These are phyloP conservation scores for Agonopterix alstromeriana DNA, from an alignment of 2,888 invertebrate genomes.

Conservation along the genomic window DNA sequence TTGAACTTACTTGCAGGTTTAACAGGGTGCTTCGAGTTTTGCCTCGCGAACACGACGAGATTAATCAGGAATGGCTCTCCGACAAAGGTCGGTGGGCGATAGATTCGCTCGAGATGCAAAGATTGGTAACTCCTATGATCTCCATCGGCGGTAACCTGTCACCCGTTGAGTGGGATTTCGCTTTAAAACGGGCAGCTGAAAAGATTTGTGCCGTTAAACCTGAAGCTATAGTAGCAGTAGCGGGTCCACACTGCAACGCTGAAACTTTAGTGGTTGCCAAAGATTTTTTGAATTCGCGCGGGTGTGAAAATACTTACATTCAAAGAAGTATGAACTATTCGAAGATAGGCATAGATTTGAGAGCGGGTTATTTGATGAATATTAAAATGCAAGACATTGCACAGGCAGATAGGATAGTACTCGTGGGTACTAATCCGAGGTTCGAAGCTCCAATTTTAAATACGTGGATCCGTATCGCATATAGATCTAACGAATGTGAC, in stretches of 20 bases:
- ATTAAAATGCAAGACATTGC: slow-evolving; percentile 84
- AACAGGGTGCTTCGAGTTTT: slow-evolving; percentile 52
- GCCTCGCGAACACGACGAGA: slow-evolving; percentile 58
- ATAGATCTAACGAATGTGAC: slow-evolving; percentile 90
- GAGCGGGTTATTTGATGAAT: slow-evolving; percentile 54
- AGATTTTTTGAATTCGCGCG: slow-evolving; percentile 54
- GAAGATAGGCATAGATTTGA: slow-evolving; percentile 33
- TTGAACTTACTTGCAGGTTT: slow-evolving; percentile 47
- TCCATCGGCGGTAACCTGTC: slow-evolving; percentile 82
- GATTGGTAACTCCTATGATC: slow-evolving; percentile 94
- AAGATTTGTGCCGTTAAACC: slow-evolving; percentile 78
- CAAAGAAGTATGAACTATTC: slow-evolving; percentile 42
- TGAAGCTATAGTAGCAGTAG: slow-evolving; percentile 62
- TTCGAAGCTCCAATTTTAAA: slow-evolving; percentile 98
- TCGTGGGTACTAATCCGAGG: slow-evolving; percentile 97
- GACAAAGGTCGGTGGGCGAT: slow-evolving; percentile 98
- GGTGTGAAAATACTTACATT: slow-evolving; percentile 49
- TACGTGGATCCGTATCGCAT: slow-evolving; percentile 94
- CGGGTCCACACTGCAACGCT: slow-evolving; percentile 54
- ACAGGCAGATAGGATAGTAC: slow-evolving; percentile 88
- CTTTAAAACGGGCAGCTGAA: slow-evolving; percentile 82
- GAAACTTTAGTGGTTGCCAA: slow-evolving; percentile 60
- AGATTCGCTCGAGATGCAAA: slow-evolving; percentile 96
- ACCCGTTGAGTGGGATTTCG: slow-evolving; percentile 95
- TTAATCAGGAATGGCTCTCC: slow-evolving; percentile 98